Conservation (phyloP, 92 coral and sea anemone genomes). For the Meandrina meandrites region DNA sequence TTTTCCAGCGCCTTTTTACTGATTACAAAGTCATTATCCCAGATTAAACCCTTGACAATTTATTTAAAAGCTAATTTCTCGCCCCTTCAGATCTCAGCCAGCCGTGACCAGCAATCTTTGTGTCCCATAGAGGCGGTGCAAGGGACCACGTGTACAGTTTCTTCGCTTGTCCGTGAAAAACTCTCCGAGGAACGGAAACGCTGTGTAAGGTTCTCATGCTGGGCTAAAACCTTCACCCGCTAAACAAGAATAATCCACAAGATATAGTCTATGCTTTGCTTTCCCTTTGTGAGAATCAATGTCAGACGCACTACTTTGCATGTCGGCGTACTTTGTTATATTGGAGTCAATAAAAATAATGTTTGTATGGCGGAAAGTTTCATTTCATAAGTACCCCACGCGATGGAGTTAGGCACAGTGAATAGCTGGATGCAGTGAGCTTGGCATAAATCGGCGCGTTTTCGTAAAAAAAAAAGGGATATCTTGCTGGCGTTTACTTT, state of each 20-base stretch:
- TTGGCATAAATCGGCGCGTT: neutral
- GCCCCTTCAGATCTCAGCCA: constrained; percentile 42
- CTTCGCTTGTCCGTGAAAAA: neutral
- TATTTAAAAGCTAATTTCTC: constrained; percentile 30
- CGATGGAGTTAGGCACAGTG: constrained; percentile 20
- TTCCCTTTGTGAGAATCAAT: constrained; percentile 22
- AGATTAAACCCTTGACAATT: constrained; percentile 20
- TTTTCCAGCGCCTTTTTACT: constrained; percentile 7
- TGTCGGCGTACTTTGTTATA: constrained; percentile 54
- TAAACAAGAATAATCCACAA: constrained; percentile 17
- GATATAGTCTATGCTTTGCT: neutral
- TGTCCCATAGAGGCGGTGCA: constrained; percentile 10
- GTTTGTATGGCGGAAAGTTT: constrained; percentile 40
- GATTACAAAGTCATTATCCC: constrained; percentile 16
- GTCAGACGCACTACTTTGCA: constrained; percentile 32
- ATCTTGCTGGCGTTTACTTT: neutral
- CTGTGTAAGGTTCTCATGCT: constrained; percentile 19
- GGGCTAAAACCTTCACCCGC: constrained; percentile 18
- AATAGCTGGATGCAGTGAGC: neutral
- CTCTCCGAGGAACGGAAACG: constrained; percentile 7
- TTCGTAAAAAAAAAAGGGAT: neutral
- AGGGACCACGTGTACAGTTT: neutral
- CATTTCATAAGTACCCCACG: constrained; percentile 32
- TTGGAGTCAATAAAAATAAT: constrained; percentile 37
- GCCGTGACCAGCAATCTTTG: constrained; percentile 19